These are phyloP conservation scores for Macrotis lagotis DNA, from an alignment of 2,113 vertebrate species.

Conservation along the genomic window DNA sequence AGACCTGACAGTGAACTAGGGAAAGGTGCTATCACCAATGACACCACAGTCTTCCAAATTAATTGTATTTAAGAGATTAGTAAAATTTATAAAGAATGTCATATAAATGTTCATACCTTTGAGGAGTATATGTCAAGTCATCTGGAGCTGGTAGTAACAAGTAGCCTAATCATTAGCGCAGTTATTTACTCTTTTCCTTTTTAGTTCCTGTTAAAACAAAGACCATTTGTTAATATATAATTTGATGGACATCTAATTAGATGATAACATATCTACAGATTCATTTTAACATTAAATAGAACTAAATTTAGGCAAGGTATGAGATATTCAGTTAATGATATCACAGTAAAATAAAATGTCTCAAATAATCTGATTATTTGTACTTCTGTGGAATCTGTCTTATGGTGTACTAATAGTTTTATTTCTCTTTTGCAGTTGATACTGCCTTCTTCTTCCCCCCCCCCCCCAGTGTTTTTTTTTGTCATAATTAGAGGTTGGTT, in stretches of 20 bases:
- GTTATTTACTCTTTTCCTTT: constrained; percentile 36
- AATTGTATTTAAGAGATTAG: fast-evolving
- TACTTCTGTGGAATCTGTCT: background rate
- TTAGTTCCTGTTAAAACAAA: constrained; percentile 77
- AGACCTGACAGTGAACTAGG: background rate
- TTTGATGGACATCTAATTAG: background rate
- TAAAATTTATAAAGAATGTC: constrained; percentile 1
- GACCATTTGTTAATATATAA: constrained; percentile 27
- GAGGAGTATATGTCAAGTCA: constrained; percentile 73
- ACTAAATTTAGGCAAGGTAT: background rate
- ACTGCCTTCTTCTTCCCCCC: background rate
- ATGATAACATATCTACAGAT: constrained; percentile 31
- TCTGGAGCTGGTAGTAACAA: constrained; percentile 71
- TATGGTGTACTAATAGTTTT: background rate
- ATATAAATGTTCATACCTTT: constrained; percentile 75
- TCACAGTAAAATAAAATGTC: background rate
- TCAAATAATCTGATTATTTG: background rate
- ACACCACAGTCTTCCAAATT: background rate
- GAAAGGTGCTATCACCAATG: background rate
- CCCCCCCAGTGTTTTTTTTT: background rate
- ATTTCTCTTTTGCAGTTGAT: background rate
- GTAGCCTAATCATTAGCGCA: constrained; percentile 67
- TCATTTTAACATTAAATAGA: constrained; percentile 50
- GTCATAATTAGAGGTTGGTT: background rate
- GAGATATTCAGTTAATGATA: background rate